Percentiles rank a stretch among this genome's conserved stretches.
phyloP scores from a whole-genome alignment of 2,113 vertebrate genomes.

The Melanerpes aurifrons region DNA sequence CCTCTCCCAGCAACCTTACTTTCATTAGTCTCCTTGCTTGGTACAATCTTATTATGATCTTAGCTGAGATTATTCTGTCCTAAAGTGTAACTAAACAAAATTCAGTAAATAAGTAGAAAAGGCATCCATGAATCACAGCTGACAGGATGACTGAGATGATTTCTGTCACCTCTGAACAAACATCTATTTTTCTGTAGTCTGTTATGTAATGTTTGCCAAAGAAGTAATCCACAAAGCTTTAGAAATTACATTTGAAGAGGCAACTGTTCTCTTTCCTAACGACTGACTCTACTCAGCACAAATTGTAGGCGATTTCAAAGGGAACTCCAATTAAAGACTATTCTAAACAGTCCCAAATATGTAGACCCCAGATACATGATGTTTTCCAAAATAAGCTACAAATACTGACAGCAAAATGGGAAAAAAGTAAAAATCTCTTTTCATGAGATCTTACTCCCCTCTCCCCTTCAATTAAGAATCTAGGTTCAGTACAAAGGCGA shows the following conservation, averaged over 20 bases:
- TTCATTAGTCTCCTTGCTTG: background rate
- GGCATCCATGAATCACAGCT: background rate
- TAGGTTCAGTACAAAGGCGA: background rate
- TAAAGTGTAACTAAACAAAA: background rate
- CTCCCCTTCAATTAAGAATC: background rate
- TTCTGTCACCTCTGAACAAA: background rate
- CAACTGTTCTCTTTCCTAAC: background rate
- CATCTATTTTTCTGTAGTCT: background rate
- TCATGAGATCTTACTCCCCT: background rate
- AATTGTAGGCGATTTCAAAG: background rate
- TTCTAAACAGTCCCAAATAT: background rate
- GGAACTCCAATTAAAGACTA: background rate
- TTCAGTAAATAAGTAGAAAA: background rate
- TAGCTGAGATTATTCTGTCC: background rate
- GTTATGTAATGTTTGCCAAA: background rate
- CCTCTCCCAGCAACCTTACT: background rate
- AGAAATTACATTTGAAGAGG: background rate
- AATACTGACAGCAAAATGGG: background rate
- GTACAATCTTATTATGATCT: background rate
- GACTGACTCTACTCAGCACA: background rate
- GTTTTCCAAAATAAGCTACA: background rate
- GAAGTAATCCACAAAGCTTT: background rate
- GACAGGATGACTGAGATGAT: background rate
- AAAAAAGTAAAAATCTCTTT: background rate
- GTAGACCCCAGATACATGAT: background rate